Conservation (phyloP, 2,888 invertebrate species). For the Coecobrya sp. region DNA sequence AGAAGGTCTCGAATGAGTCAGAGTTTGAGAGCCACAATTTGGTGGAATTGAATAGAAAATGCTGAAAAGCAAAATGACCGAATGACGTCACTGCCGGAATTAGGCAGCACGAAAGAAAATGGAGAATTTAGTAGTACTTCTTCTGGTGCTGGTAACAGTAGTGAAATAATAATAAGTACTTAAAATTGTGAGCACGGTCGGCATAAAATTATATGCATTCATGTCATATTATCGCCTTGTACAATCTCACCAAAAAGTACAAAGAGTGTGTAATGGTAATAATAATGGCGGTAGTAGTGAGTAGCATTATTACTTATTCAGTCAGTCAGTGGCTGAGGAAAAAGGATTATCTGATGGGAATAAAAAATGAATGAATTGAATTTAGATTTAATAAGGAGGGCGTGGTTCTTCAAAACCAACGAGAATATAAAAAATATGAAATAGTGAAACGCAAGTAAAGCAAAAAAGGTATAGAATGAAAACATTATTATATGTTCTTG, state of each 20-base stretch:
- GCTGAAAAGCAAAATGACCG: not conserved
- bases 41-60: not conserved
- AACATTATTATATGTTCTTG: not conserved
- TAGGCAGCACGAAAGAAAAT: not conserved
- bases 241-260: not conserved
- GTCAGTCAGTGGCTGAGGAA: not conserved
- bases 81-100: constrained; percentile 22
- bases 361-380: constrained; percentile 22
- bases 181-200: not conserved
- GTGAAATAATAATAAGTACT: not conserved
- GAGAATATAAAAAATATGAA: not conserved
- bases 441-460: not conserved
- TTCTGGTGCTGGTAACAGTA: not conserved
- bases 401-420: not conserved
- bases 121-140: not conserved
- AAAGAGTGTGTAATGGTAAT: not conserved
- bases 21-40: not conserved
- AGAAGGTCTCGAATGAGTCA: not conserved
- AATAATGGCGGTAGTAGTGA: not conserved
- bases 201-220: constrained; percentile 13
- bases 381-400: constrained; percentile 17
- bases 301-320: constrained; percentile 4
- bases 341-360: constrained; percentile 8
- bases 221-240: constrained; percentile 13
- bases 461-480: not conserved